Conservation (phyloP, 1,140 invertebrate species). For the Anastatus disparis region DNA sequence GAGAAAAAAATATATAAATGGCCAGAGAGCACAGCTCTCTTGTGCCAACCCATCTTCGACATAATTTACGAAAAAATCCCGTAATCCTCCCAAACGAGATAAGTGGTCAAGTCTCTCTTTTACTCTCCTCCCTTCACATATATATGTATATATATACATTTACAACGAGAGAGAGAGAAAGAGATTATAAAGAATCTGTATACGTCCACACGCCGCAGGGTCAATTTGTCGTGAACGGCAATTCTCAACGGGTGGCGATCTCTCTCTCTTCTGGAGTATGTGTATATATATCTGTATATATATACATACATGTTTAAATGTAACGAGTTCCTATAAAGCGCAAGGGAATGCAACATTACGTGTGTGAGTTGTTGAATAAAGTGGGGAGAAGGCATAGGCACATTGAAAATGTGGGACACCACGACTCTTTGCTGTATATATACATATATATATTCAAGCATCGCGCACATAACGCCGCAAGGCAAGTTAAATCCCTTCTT, state of each 20-base stretch:
- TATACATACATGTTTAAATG: too few relatives aligned
- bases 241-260: background rate
- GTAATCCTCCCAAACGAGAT: constrained; percentile 20
- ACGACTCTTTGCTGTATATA: too few relatives aligned
- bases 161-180: too few relatives aligned
- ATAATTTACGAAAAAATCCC: constrained; percentile 38
- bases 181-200: too few relatives aligned
- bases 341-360: too few relatives aligned
- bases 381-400: constrained; percentile 1
- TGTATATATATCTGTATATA: too few relatives aligned
- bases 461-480: constrained; percentile 37
- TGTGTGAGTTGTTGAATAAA: background rate
- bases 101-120: background rate
- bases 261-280: too few relatives aligned
- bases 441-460: too few relatives aligned
- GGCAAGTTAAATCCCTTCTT: constrained; percentile 15
- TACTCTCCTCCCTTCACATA: too few relatives aligned
- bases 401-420: constrained; percentile 63
- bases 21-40: background rate
- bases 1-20: background rate
- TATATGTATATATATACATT: too few relatives aligned
- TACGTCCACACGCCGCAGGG: too few relatives aligned
- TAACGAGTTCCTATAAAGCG: too few relatives aligned
- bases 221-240: constrained; percentile 1
- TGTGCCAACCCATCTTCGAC: constrained; percentile 13